These are phyloP conservation scores for Galeopsomyia nigrocyanea DNA, from an alignment of 2,888 invertebrate genomes.

Conservation along the genomic window DNA sequence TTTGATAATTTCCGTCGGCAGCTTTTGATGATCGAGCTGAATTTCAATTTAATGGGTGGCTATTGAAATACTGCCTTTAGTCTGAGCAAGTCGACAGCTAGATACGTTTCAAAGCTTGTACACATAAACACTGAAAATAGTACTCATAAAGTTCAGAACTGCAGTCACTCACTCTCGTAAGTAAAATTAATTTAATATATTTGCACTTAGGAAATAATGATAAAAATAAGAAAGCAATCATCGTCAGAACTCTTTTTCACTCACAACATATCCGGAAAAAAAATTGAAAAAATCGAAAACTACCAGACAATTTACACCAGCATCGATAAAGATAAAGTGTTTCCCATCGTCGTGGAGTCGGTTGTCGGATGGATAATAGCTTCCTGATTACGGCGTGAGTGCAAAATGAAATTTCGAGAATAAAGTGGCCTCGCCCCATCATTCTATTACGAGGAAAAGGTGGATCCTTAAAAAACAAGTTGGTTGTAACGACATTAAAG, in stretches of 20 bases:
- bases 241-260: constrained; percentile 11
- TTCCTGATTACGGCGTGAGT: constrained; percentile 38
- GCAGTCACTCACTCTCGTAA: too few relatives aligned
- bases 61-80: constrained; percentile 67
- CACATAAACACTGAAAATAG: too few relatives aligned
- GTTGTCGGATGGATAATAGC: constrained; percentile 36
- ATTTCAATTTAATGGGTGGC: constrained; percentile 68
- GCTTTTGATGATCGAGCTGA: constrained; percentile 50
- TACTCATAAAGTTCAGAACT: too few relatives aligned
- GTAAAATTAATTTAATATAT: too few relatives aligned
- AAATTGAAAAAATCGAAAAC: constrained; percentile 23
- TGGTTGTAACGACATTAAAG: constrained; percentile 11
- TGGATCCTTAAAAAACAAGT: constrained; percentile 9
- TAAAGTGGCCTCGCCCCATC: constrained; percentile 20
- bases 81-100: too few relatives aligned
- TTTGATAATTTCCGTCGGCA: too few relatives aligned
- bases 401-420: constrained; percentile 48
- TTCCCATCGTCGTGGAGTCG: constrained; percentile 10
- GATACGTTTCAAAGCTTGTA: too few relatives aligned
- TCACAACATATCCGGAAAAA: constrained; percentile 8
- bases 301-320: constrained; percentile 45
- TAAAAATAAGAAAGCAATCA: too few relatives aligned
- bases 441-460: constrained; percentile 39
- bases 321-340: constrained; percentile 37
- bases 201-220: too few relatives aligned